Evolutionary conservation across 2,113 vertebrate species (phyloP), one percentile per base, ranked within the genome.

Genomic region (Leptobrachium ailaonicum): DNA sequence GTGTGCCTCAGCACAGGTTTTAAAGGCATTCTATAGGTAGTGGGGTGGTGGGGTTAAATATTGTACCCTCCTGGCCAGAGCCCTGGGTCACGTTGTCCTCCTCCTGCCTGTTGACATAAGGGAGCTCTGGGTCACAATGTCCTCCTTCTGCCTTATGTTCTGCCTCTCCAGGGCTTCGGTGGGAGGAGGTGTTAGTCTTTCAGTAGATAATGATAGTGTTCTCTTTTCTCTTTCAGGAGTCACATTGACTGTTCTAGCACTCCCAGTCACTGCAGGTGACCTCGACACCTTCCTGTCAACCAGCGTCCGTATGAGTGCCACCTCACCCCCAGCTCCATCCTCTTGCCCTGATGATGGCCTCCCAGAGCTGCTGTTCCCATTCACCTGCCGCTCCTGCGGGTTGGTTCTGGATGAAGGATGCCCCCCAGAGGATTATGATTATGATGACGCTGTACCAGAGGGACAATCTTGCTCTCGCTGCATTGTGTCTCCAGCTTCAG

Each of bases 301-400:
- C 60, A 95, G 93, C 0, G 77, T 93, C 0, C 85, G 87, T 67
- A 86, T 93, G 84, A 50, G 7, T 54, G 83, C 91, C 0, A 53
- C 67, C 4, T 5, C 76, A 6, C 68, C 56, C 8, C 5, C 76
- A 8, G 13, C 60, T 3, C 66, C 73, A 13, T 45, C 66, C 42
- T 2, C 76, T 13, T n/a, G 47, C 6, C 8, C 75, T 71, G 85
- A 87, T 0, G 88, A 89, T 0, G 79, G 91, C 0, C 91, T 96
- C 71, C 94, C 96, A 0, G 93, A 95, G 62, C 90, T 95, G 80
- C 94, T 96, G 8, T 98, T 96, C 79, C 95, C 95, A 47, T 98
- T 92, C 86, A 96, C 95, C 0, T 99, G 97, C 89, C 93, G 94
- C 11, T 88, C 95, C 83, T 99, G 97, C 2, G 96, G 95, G 81